phyloP scores from a whole-genome alignment of 1,140 invertebrate species.

The Neuroterus valhalla region DNA sequence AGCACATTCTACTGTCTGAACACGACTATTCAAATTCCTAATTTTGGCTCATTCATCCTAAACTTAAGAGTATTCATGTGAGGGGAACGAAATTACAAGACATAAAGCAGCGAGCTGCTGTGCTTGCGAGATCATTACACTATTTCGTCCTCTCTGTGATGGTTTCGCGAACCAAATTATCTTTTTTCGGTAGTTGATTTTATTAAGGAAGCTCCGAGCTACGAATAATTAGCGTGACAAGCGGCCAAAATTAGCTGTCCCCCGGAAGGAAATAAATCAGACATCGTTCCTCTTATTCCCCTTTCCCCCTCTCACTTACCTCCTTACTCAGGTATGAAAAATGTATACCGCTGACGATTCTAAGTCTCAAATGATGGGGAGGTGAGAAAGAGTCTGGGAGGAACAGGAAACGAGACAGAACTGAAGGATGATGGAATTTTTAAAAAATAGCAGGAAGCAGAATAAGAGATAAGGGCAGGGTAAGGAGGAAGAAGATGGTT shows the following conservation, averaged over 20 bases:
- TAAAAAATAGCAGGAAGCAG: too few relatives aligned
- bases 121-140: slow-evolving; percentile 6
- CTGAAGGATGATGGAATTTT: too few relatives aligned
- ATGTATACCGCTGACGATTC: slow-evolving; percentile 30
- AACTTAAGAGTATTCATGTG: slow-evolving; percentile 16
- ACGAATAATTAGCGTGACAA: slow-evolving; percentile 66
- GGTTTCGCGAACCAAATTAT: slow-evolving; percentile 5
- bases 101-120: slow-evolving; percentile 1
- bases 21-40: not conserved
- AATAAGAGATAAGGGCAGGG: too few relatives aligned
- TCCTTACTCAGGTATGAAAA: not conserved
- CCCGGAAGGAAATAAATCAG: slow-evolving; percentile 60
- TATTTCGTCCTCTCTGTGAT: not conserved
- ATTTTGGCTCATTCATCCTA: not conserved
- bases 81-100: not conserved
- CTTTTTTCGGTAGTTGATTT: slow-evolving; percentile 41
- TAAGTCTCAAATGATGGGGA: not conserved
- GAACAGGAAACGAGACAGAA: not conserved
- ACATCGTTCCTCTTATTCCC: slow-evolving; percentile 33
- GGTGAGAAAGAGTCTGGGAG: too few relatives aligned
- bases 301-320: not conserved
- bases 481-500: too few relatives aligned
- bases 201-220: slow-evolving; percentile 48
- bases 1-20: too few relatives aligned
- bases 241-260: slow-evolving; percentile 61